A percentile compares a stretch with the other conserved stretches of the same genome.
These are phyloP conservation scores for Crotalus helleri DNA, from an alignment of 2,113 vertebrate genomes.

Conservation along the genomic window DNA sequence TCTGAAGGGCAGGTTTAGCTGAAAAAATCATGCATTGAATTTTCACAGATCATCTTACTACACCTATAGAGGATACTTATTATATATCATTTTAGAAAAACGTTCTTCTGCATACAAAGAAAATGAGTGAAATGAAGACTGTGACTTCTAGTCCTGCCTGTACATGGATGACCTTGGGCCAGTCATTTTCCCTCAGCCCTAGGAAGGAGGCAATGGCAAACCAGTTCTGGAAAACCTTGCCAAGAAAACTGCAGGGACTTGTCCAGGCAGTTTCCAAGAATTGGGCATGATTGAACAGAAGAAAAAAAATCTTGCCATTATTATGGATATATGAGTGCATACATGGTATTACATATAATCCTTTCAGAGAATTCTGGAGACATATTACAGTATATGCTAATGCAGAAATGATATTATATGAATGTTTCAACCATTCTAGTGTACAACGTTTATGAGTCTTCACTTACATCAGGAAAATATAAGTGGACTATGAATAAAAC, in stretches of 20 bases:
- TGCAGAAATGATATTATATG: slow-evolving; percentile 48
- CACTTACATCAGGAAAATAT: slow-evolving; percentile 57
- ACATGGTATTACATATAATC: slow-evolving; percentile 23
- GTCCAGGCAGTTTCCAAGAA: not conserved
- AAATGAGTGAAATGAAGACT: not conserved
- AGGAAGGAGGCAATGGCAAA: not conserved
- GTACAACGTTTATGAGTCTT: slow-evolving; percentile 50
- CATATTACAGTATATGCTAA: slow-evolving; percentile 24
- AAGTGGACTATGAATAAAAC: slow-evolving; percentile 64
- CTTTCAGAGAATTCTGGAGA: slow-evolving; percentile 42
- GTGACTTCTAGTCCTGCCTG: not conserved
- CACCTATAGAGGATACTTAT: not conserved
- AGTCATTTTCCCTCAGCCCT: not conserved
- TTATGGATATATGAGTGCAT: slow-evolving; percentile 20
- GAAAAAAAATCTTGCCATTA: slow-evolving; percentile 28
- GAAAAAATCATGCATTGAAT: not conserved
- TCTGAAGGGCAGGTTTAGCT: not conserved
- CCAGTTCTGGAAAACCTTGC: not conserved
- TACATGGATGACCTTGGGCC: not conserved
- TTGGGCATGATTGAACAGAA: not conserved
- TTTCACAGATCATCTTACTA: slow-evolving; percentile 17
- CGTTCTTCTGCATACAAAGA: not conserved
- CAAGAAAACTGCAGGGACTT: not conserved
- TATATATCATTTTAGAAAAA: not conserved
- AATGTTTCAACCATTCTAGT: slow-evolving; percentile 62